Base-by-base conservation (phyloP, 1,140 invertebrate species). In the Drosophila azteca region DNA sequence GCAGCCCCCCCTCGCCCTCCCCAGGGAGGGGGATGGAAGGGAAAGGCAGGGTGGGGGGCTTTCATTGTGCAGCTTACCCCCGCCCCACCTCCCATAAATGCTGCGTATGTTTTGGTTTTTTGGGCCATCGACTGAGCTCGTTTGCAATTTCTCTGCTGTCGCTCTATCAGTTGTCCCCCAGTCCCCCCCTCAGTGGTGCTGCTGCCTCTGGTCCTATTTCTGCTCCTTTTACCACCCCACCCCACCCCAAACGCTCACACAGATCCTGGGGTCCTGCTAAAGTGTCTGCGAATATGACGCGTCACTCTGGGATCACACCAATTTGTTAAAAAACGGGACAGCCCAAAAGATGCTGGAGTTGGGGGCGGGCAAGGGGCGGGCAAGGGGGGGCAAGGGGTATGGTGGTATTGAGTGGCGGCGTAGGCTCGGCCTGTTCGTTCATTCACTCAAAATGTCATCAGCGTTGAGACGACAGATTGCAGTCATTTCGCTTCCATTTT, bases 101-200 rank as follows among this genome's bases (percentile, higher is more conserved):
- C 83, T 87, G 82, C 83, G 83, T 88, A 88, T 87, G 82, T 88
- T 87, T 88, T 87, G 82, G 83, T 88, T 87, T 88, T 87, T 87
- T 87, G 82, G 82, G 82, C 82, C 74, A 85, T 87, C 82, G 83
- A 85, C 82, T 85, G 78, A 82, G 82, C 81, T 85, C 81, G 82
- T 85, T 87, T 77, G 81, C 81, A 85, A 85, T 85, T 87, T 85
- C 78, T 85, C 81, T 85, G 82, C 81, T 85, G 81, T 84, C 79
- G 79, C 69, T 83, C 79, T 82, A 82, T 83, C 79, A 83, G 74
- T 54, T 49, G 49, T 45, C 52, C 52, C 39, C 17, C 61, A 29
- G 45, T 20, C 17, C 17, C 17, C 17, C 17, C 1, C 17, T 20
- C 17, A 20, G 17, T 20, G 17, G 0, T 20, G 17, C 17, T 65